Percentiles rank a stretch among this genome's conserved stretches.
These are phyloP conservation scores for Drosophila multiciliata DNA, from an alignment of 2,888 invertebrate species.

Conservation along the genomic window DNA sequence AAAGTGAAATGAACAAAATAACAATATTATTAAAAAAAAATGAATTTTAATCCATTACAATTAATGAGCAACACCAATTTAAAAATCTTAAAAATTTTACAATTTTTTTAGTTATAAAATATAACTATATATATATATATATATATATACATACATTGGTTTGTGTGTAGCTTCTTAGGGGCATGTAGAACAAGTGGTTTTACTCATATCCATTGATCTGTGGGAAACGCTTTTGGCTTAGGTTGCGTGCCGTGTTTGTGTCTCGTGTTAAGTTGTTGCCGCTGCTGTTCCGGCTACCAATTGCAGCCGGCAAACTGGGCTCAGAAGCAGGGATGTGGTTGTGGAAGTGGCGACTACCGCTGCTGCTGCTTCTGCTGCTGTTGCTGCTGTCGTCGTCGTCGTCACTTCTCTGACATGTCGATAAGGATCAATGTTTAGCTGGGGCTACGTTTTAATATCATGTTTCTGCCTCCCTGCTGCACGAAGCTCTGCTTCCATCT, in stretches of 20 bases:
- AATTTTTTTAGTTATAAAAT: background rate
- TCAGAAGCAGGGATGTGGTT: slow-evolving; percentile 1
- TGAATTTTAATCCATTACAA: background rate
- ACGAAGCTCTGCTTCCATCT: slow-evolving; percentile 3
- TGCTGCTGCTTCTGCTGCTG: slow-evolving; percentile 16
- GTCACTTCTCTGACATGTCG: slow-evolving; percentile 67
- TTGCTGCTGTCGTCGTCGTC: slow-evolving; percentile 15
- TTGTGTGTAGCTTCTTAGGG: background rate
- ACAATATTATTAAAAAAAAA: background rate
- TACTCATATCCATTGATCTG: slow-evolving; percentile 38
- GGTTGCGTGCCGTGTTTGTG: slow-evolving; percentile 53
- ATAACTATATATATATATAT: background rate
- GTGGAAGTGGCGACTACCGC: background rate
- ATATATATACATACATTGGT: background rate
- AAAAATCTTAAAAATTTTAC: background rate
- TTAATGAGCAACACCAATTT: background rate
- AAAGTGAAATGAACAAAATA: no score
- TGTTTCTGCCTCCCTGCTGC: slow-evolving; percentile 17
- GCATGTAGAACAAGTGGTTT: background rate
- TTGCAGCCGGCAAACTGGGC: slow-evolving; percentile 40
- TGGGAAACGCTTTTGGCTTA: slow-evolving; percentile 12
- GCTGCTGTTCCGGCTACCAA: slow-evolving; percentile 71
- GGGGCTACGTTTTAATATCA: slow-evolving; percentile 72
- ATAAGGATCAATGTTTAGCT: slow-evolving; percentile 82
- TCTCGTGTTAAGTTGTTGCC: slow-evolving; percentile 71